Conservation (phyloP, 2,113 vertebrate genomes). For the Entosphenus tridentatus region DNA sequence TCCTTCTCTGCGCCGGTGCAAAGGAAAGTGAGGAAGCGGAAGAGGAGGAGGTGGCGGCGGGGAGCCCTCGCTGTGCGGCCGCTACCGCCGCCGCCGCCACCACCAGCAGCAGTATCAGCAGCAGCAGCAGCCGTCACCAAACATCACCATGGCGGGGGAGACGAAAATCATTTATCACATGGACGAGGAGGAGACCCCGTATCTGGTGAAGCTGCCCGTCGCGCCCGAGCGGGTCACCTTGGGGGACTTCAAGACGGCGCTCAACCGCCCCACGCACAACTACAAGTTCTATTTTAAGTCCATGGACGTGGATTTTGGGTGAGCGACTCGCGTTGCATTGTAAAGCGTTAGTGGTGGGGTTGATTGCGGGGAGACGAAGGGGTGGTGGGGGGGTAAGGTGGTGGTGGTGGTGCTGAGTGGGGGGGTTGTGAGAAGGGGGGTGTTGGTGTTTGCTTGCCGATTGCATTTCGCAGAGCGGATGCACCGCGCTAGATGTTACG, state of each 20-base stretch:
- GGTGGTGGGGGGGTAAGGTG: background rate
- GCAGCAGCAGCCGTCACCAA: too few relatives aligned
- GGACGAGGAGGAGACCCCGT: constrained; percentile 91
- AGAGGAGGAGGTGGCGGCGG: too few relatives aligned
- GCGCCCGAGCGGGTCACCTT: constrained; percentile 76
- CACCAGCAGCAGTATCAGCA: too few relatives aligned
- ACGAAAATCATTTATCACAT: constrained; percentile 96
- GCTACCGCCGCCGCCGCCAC: too few relatives aligned
- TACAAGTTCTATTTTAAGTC: constrained; percentile 99
- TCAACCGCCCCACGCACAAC: constrained; percentile 64
- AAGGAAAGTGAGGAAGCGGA: too few relatives aligned
- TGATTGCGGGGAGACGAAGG: background rate
- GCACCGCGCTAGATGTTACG: too few relatives aligned
- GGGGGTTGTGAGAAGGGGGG: background rate
- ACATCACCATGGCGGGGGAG: constrained; percentile 56
- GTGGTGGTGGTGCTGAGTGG: background rate
- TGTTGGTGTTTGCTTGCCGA: background rate
- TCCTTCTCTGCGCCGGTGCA: too few relatives aligned
- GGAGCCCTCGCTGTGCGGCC: too few relatives aligned
- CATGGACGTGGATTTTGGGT: constrained; percentile 98
- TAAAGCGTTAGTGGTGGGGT: background rate
- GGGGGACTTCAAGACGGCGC: constrained; percentile 90
- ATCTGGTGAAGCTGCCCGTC: constrained; percentile 75
- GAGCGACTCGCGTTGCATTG: constrained; percentile 17
- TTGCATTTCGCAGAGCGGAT: too few relatives aligned